Evolutionary conservation across 1,140 invertebrate species (phyloP), one percentile per base, ranked within the genome.

Genomic region (Brachionus asplanchnoidis): DNA sequence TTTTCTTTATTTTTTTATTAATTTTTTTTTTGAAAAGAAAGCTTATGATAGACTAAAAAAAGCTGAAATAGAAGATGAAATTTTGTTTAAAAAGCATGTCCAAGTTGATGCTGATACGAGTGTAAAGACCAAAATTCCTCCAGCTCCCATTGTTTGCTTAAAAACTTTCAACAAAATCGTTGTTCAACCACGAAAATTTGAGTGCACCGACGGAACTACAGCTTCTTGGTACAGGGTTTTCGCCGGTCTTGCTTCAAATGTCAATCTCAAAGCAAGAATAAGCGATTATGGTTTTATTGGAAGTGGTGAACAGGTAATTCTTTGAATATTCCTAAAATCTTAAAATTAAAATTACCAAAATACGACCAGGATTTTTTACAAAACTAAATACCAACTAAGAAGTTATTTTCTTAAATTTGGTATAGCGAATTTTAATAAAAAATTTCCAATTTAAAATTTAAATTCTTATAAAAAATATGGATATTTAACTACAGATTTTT

Each of bases 181-280:
- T 65, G 53, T 82, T 23, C 20, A 82, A 11, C 79, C 79, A 40
- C 17, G 53, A 60, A 65, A 82, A 17, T 82, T 82, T 12, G 65
- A 82, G 36, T 68, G 53, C 17, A 14, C 14, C 17, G 32, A 60
- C 12, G 79, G 79, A 9, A 65, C 53, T 7, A 68, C 42, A 66
- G 36, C 79, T 60, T 44, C 8, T 68, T 82, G 79, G 79, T 90
- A 89, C 78, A 85, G 88, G n/a, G 84, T 90, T 36, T 90, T 89
- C 87, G 88, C 87, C 7, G 85, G 88, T 26, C 85, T 85, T 56
- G 86, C 88, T 7, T 80, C 87, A 60, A 88, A 87, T 5, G 87
- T 86, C 75, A 90, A 90, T 86, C 86, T 88, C 11, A 90, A 88
- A 85, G 89, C 88, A 23, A 86, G 89, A 73, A 85, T 89, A 7